phyloP scores from a whole-genome alignment of 2,888 invertebrate genomes.

The Philereme transversata region DNA sequence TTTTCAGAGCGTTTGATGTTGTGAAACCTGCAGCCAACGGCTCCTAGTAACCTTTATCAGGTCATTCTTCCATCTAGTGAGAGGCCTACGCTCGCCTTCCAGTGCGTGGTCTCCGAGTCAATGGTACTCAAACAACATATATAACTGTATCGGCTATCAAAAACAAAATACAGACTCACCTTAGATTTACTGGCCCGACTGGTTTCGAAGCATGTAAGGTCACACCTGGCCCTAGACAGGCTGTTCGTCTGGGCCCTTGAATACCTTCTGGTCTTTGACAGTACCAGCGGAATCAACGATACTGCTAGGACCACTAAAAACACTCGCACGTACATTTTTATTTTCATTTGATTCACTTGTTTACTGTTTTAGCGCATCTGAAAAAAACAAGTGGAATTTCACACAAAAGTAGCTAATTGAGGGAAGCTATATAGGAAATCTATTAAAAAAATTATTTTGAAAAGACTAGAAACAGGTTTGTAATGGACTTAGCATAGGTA shows the following conservation, averaged over 20 bases:
- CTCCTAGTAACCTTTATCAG: too few relatives aligned
- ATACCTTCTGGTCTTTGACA: slow-evolving; percentile 62
- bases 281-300: slow-evolving; percentile 50
- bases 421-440: too few relatives aligned
- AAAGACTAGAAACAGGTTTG: too few relatives aligned
- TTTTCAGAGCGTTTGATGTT: too few relatives aligned
- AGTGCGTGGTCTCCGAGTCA: too few relatives aligned
- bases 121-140: too few relatives aligned
- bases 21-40: too few relatives aligned
- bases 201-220: slow-evolving; percentile 81
- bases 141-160: too few relatives aligned
- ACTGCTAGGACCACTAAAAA: slow-evolving; percentile 55
- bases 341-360: not conserved
- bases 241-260: slow-evolving; percentile 76
- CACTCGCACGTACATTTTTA: slow-evolving; percentile 59
- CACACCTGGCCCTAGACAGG: slow-evolving; percentile 85
- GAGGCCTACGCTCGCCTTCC: too few relatives aligned
- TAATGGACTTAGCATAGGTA: too few relatives aligned
- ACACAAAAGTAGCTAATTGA: not conserved
- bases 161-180: slow-evolving; percentile 50
- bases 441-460: too few relatives aligned
- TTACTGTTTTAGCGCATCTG: slow-evolving; percentile 22
- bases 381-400: slow-evolving; percentile 2
- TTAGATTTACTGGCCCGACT: slow-evolving; percentile 64
- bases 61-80: too few relatives aligned